A percentile compares a stretch with the other conserved stretches of the same genome.
These are phyloP conservation scores for Stenopsyche tienmushanensis DNA, from an alignment of 1,140 invertebrate species.

Conservation along the genomic window DNA sequence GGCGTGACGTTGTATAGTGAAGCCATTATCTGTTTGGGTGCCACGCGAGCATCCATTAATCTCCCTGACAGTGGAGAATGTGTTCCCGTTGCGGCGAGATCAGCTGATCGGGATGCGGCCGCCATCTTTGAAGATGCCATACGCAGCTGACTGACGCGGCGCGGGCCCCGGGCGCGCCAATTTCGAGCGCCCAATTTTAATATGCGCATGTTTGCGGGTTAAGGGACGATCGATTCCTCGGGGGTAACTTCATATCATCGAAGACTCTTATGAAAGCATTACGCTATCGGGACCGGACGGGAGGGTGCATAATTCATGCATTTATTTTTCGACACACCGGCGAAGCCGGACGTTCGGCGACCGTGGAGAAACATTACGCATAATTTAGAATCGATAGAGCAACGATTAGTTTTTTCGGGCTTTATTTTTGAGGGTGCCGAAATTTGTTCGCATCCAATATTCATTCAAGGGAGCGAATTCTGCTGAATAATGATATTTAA, in stretches of 20 bases:
- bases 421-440: background rate
- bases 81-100: slow-evolving; percentile 28
- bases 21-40: slow-evolving; percentile 35
- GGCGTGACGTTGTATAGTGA: no score
- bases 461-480: slow-evolving; percentile 14
- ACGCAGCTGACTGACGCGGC: slow-evolving; percentile 7
- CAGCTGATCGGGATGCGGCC: slow-evolving; percentile 38
- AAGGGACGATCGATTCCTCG: background rate
- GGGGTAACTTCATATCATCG: background rate
- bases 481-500: slow-evolving; percentile 42
- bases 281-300: slow-evolving; percentile 28
- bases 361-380: background rate
- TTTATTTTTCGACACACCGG: slow-evolving; percentile 32
- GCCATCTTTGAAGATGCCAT: slow-evolving; percentile 35
- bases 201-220: slow-evolving; percentile 4
- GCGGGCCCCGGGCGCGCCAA: background rate
- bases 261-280: slow-evolving; percentile 35
- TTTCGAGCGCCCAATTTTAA: slow-evolving; percentile 3
- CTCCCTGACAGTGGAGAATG: slow-evolving; percentile 39
- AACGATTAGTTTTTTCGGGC: no score
- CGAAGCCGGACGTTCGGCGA: slow-evolving; percentile 3
- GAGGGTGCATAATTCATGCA: slow-evolving; percentile 36
- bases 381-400: no score
- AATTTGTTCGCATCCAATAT: background rate
- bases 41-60: slow-evolving; percentile 40